These are phyloP conservation scores for Coracopsis vasa DNA, from an alignment of 2,113 vertebrate species.

Conservation along the genomic window DNA sequence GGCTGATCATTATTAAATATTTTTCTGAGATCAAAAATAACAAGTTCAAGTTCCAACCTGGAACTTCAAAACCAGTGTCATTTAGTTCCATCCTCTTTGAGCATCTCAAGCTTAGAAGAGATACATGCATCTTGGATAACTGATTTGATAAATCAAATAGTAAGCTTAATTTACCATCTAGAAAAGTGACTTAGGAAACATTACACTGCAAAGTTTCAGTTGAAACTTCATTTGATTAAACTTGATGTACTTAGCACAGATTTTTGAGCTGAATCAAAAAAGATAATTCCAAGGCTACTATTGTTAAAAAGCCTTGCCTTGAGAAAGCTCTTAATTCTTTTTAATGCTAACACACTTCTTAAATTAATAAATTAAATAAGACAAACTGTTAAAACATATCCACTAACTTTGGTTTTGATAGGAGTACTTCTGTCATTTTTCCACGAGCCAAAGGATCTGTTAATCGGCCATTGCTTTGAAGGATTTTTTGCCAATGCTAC, in stretches of 20 bases:
- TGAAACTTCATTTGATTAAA: neutral
- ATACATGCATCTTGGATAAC: neutral
- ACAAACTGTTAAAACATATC: neutral
- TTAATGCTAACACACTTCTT: neutral
- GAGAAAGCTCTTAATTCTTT: neutral
- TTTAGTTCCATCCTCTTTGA: neutral
- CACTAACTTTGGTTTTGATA: neutral
- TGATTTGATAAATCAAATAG: neutral
- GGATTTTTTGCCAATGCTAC: neutral
- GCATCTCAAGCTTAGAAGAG: neutral
- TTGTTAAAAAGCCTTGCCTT: neutral
- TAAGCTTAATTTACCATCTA: neutral
- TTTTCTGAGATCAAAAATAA: neutral
- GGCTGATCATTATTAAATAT: neutral
- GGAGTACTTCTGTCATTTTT: neutral
- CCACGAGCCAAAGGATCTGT: neutral
- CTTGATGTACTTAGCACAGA: neutral
- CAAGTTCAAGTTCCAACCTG: neutral
- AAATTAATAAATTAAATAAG: neutral
- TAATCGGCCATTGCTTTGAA: neutral
- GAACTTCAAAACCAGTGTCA: neutral
- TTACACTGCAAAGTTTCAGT: neutral
- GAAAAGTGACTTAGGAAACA: neutral
- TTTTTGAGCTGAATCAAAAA: neutral
- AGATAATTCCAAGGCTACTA: neutral